A percentile compares a stretch with the other conserved stretches of the same genome.
Conservation (phyloP, 2,113 vertebrate genomes). For the Mus pahari region DNA sequence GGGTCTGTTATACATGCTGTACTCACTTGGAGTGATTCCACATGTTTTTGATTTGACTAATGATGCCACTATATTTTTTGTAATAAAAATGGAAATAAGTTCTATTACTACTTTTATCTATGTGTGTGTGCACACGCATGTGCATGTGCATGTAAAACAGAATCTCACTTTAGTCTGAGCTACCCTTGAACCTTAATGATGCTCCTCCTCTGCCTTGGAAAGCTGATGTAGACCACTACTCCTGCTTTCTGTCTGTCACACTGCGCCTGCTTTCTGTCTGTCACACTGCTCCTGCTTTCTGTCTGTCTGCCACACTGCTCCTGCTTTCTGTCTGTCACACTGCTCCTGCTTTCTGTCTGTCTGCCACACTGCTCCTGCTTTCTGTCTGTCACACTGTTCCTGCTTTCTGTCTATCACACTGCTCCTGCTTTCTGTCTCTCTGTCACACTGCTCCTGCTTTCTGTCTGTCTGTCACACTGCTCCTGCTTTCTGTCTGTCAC, state of each 20-base stretch:
- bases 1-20: not conserved
- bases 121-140: not conserved
- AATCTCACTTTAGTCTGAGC: not conserved
- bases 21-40: not conserved
- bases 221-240: too few relatives aligned
- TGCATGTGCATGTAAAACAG: not conserved
- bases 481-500: not conserved
- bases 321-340: not conserved
- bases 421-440: not conserved
- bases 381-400: too few relatives aligned
- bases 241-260: not conserved
- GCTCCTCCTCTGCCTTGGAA: not conserved
- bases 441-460: too few relatives aligned
- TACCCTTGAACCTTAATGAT: not conserved
- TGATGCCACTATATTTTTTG: not conserved
- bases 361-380: too few relatives aligned
- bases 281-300: not conserved
- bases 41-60: not conserved
- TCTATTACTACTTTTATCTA: not conserved
- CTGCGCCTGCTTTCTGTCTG: not conserved
- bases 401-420: too few relatives aligned
- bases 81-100: not conserved
- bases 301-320: too few relatives aligned
- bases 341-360: not conserved
- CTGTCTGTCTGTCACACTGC: not conserved